Conservation (phyloP, 2,113 vertebrate genomes). For the Syngnathus typhle region DNA sequence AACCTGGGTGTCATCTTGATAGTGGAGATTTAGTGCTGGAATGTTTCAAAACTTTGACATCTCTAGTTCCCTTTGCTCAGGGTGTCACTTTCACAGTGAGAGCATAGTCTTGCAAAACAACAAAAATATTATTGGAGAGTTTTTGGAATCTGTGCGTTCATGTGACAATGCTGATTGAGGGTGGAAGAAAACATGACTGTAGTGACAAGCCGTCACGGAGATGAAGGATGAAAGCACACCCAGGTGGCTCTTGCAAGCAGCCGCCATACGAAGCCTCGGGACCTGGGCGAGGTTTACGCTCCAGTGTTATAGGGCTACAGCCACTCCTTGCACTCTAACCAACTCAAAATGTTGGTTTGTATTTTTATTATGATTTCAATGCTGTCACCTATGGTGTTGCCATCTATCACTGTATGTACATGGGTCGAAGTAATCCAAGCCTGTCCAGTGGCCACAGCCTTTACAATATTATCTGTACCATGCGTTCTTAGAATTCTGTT, state of each 20-base stretch:
- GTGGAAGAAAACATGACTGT: slow-evolving; percentile 38
- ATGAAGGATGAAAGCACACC: slow-evolving; percentile 52
- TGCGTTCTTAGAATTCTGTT: too few species aligned
- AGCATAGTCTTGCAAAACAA: background rate
- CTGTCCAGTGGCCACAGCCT: background rate
- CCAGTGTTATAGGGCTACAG: slow-evolving; percentile 2
- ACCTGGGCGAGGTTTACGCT: slow-evolving; percentile 51
- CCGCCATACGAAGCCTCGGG: slow-evolving; percentile 59
- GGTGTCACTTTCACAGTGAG: background rate
- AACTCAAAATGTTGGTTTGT: too few species aligned
- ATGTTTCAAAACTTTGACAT: slow-evolving; percentile 1
- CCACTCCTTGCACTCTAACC: slow-evolving; percentile 20
- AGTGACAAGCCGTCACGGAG: slow-evolving; percentile 49
- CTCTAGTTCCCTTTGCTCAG: background rate
- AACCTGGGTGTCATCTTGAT: slow-evolving; percentile 70
- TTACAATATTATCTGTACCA: background rate
- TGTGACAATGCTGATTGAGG: slow-evolving; percentile 24
- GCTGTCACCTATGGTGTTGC: background rate
- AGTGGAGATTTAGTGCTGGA: slow-evolving; percentile 33
- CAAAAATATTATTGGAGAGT: background rate
- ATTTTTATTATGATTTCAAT: background rate
- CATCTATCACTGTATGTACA: background rate
- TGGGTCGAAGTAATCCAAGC: background rate
- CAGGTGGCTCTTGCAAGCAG: slow-evolving; percentile 72
- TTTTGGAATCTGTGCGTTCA: slow-evolving; percentile 8